Base-by-base conservation (phyloP, 2,888 invertebrate genomes). In the Abscondita cerata region DNA sequence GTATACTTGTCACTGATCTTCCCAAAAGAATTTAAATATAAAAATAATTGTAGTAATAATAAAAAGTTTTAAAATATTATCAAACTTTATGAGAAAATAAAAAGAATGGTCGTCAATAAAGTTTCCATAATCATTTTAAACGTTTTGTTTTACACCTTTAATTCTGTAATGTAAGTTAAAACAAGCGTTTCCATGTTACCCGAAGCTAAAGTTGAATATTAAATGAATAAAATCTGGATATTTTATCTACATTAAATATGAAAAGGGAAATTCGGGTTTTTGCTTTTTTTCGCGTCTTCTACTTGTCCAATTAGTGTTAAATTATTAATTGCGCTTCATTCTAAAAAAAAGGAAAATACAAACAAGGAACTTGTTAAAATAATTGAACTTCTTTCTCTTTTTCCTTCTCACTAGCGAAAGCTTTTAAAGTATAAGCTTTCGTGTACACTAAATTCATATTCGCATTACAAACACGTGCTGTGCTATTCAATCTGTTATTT, bases 151-250 rank as follows among this genome's bases (percentile, higher is more conserved):
- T 48, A 48, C 48, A 48, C 48, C 48, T 48, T 33, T 33, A 33
- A 48, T 25, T 19, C 31, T 48, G 48, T 48, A 48, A 48, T 33
- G 15, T 31, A 48, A 20, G 48, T 33, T 48, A 33, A 48, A 48
- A 48, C 20, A 48, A 48, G 48, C 48, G 48, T 33, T 48, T 48
- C 31, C 31, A 19, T 11, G 48, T 48, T 33, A 31, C 48, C 48
- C 20, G n/a, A 9, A 48, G 48, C 48, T n/a, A 47, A 33, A 48
- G 48, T 48, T 48, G 8, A 48, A 48, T 48, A 33, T 48, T 48
- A 48, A 48, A 48, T 33, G 48, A 48, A 25, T 48, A 48, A 25
- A 48, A 48, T 25, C 25, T 13, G 48, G 48, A 13, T 12, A 48
- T 48, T 48, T 48, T 48, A 48, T 48, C 48, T 12, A 20, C 48